Evolutionary conservation across 1,140 invertebrate genomes (phyloP).

Genomic region (Telenomus remus): DNA sequence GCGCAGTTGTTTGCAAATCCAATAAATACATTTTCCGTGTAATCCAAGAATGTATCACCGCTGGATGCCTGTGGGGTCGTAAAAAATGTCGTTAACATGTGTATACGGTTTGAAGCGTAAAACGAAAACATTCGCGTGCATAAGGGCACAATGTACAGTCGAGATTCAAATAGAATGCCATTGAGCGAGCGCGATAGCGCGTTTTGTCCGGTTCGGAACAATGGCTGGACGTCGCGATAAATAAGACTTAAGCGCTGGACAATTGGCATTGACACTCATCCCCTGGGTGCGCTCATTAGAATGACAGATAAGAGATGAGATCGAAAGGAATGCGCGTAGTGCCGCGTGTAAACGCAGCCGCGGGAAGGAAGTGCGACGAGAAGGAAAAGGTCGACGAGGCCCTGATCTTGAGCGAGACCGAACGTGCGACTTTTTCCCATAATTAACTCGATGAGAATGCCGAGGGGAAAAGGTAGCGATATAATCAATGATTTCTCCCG

Average conservation of each 20-base stretch:
- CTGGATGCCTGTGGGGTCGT: too few species aligned
- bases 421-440: constrained; percentile 71
- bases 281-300: constrained; percentile 31
- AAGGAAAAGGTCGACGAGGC: constrained; percentile 56
- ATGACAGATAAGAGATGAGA: constrained; percentile 46
- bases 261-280: constrained; percentile 41
- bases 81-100: too few species aligned
- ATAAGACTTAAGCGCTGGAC: constrained; percentile 28
- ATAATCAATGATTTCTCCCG: constrained; percentile 71
- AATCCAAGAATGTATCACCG: too few species aligned
- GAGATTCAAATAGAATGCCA: constrained; percentile 1
- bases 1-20: too few species aligned
- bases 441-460: constrained; percentile 67
- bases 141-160: too few species aligned
- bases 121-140: too few species aligned
- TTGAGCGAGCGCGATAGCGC: neutral
- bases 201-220: constrained; percentile 12
- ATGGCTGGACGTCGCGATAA: constrained; percentile 15
- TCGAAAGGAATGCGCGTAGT: constrained; percentile 40
- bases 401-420: constrained; percentile 69
- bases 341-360: constrained; percentile 38
- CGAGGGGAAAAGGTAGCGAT: constrained; percentile 53
- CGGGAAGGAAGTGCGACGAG: constrained; percentile 25
- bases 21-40: too few species aligned
- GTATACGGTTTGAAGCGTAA: too few species aligned